Evolutionary conservation across 2,113 vertebrate species (phyloP), one percentile per base, ranked within the genome.

Genomic region (Apistogramma diplotaenia): DNA sequence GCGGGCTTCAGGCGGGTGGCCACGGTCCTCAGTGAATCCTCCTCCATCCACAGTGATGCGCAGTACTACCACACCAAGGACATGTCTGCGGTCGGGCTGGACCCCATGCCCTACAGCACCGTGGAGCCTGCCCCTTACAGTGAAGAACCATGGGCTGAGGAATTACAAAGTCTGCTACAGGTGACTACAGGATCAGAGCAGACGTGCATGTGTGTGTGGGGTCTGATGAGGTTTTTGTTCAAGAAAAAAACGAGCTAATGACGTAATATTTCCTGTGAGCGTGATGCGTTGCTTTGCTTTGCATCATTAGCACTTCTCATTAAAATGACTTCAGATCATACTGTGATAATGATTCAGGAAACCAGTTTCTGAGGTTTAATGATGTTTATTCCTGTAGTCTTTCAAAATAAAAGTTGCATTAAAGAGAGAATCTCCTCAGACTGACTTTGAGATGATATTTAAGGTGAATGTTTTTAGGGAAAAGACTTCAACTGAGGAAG

Each of bases 31-130:
- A 91, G 93, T 33, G 93, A 94, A 21, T 94, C 90, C 3, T 94
- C 90, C 27, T 94, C 95, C 40, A 91, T 90, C 27, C 90, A 94
- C 56, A 95, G 92, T 74, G 95, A 95, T 16, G 91, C 92, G n/a
- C 88, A 95, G 62, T 95, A 93, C 71, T 94, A 94, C 3, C 88
- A 96, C 75, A 94, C 93, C 40, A 90, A 88, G 10, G 91, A 96
- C 19, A 3, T 51, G 19, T 86, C 90, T 0, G 80, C 58, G 8
- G 37, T 56, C 1, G 90, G 86, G 9, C 82, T 86, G 83, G 93
- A 85, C 0, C 87, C 79, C 6, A 33, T 83, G 75, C 70, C 80
- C 82, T 89, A 79, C 35, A 87, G 84, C 76, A 15, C 84, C 23
- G 89, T 94, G 56, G 91, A 95, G 71, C 70, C 76, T n/a, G 81